Evolutionary conservation across 92 coral and sea anemone species (phyloP), one percentile per base, ranked within the genome.

Genomic region (Zoanthus sansibaricus): DNA sequence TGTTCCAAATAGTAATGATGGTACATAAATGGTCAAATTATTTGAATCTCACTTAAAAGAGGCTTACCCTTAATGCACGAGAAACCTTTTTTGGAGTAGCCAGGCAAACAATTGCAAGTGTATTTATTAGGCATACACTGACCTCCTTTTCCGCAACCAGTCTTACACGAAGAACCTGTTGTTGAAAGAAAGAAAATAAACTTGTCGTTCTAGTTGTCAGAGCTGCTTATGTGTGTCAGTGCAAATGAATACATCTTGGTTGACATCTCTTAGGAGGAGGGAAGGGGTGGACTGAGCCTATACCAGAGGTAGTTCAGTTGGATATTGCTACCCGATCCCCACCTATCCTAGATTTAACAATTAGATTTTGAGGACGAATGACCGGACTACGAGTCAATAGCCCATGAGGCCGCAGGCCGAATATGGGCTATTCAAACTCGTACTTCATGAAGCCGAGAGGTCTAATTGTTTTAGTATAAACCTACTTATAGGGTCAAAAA

Each of bases 111-210:
- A 25, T 61, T 46, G 69, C 98, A 94, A 33, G 79, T 70, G 76
- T 92, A 94, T 76, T 79, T 67, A 9, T 91, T 87, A 1, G 98
- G 94, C 42, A 73, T 83, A 51, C 98, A 94, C 55, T 91, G 83
- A 0, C 95, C 94, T 13, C 98, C 98, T 5, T 45, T 89, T 20
- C 88, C 83, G 18, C 98, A 94, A 12, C 93, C 92, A 54, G 83
- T 86, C 3, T 47, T 79, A 77, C 95, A 92, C 56, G 94, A 91
- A 9, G 91, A 87, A 86, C 94, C 98, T 94, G 86, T 15, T 72
- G 37, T n/a, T 31, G 49, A 62, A 11, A 31, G 25, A 25, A 25
- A 42, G 32, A 1, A 11, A 7, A 14, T 46, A 16, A 25, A 68
- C 75, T 4, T 2, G 42, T 37, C 42, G 21, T 16, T 62, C 0